Base-by-base conservation (phyloP, 2,888 invertebrate genomes). In the Synanthedon vespiformis region DNA sequence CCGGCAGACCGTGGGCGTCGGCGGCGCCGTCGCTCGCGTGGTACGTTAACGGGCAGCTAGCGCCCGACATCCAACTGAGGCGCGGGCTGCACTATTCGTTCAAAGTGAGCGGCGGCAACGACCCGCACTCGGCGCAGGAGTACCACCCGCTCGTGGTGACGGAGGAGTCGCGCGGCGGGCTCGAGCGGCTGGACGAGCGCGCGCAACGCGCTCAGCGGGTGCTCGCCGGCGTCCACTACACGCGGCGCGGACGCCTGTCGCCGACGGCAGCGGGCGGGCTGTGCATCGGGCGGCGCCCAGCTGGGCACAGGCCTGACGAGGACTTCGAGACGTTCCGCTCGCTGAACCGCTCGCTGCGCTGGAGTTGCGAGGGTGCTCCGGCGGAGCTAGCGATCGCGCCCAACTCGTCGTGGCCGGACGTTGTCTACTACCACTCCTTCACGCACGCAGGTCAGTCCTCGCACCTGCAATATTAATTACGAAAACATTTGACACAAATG, bases 351-450 rank as follows among this genome's bases (percentile, higher is more conserved):
- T 90, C 93, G 48, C 89, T 98, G 55, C 62, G 80, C 41, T 91
- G 91, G 71, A 72, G 81, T 13, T 97, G 97, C 78, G 92, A 92
- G 59, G 93, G 92, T n/a, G 90, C 92, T 27, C 90, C 94, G 5
- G 94, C 94, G 0, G 79, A 90, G 52, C 85, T 97, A 52, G 90
- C 90, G 70, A 91, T 97, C 51, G 92, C 95, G 22, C 97, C 98
- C 34, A 96, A 97, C 77, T 90, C 93, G 49, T 91, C 95, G 2
- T 96, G 96, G 94, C 97, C 98, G 0, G 96, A 97, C 77, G 85
- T 91, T 34, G 95, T 98, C 18, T 98, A 97, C 80, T 96, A 96
- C 76, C 94, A 98, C 86, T 96, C 96, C 55, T 97, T 95, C 80
- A 95, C 95, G 3, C 96, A 96, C 67, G 91, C 94, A 27, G 95